Conservation (phyloP, 2,113 vertebrate species). For the Phainopepla nitens region DNA sequence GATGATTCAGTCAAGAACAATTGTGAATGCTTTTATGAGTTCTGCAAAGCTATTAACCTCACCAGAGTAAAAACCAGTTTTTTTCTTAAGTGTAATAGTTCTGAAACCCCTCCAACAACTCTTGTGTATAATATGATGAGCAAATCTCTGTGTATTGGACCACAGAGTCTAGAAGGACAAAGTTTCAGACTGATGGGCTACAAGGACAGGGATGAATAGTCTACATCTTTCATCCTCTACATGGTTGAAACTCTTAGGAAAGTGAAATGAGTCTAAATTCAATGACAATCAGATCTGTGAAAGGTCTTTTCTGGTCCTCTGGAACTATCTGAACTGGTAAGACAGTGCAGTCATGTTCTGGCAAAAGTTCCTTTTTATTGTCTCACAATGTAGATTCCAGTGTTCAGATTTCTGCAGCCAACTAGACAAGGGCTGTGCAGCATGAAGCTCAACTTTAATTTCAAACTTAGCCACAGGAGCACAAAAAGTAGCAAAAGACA, state of each 20-base stretch:
- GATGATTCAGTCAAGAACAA: slow-evolving; percentile 40
- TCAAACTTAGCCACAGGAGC: background rate
- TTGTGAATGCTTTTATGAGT: background rate
- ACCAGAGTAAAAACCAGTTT: background rate
- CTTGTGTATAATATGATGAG: background rate
- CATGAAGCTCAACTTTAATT: background rate
- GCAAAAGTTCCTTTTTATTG: background rate
- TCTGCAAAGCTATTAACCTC: slow-evolving; percentile 27
- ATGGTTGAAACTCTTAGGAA: background rate
- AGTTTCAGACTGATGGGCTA: background rate
- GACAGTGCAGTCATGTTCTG: background rate
- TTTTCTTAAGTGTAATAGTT: background rate
- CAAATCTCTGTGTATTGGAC: background rate
- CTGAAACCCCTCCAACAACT: background rate
- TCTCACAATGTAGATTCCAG: background rate
- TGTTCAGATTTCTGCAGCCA: background rate
- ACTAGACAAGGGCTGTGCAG: background rate
- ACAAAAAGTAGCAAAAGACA: background rate
- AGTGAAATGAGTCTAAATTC: background rate
- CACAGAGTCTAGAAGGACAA: background rate
- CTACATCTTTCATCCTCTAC: background rate
- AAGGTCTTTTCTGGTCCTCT: background rate
- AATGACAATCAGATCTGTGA: background rate
- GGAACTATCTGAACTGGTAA: background rate
- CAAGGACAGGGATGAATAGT: background rate